Conservation (phyloP, 2,797 vertebrate species). For the Pempheris klunzingeri region DNA sequence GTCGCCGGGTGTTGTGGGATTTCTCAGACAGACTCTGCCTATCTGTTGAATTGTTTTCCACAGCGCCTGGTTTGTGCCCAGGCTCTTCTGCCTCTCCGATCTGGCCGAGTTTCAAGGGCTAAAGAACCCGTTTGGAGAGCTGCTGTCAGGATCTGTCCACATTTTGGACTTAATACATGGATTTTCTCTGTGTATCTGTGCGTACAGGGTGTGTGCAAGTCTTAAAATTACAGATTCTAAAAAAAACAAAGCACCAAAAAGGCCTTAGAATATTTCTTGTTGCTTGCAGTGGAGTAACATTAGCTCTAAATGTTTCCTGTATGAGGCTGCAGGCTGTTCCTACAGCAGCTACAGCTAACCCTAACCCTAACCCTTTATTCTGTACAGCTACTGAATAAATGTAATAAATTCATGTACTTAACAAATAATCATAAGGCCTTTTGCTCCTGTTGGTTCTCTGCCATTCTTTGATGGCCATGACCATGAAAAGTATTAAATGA, state of each 20-base stretch:
- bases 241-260: neutral
- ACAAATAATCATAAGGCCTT: neutral
- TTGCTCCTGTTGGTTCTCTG: neutral
- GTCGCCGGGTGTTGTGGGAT: conserved; percentile 24
- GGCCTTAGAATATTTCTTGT: neutral
- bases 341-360: too few relatives aligned
- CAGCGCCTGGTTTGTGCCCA: conserved; percentile 35
- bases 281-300: neutral
- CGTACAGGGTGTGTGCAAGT: neutral
- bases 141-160: conserved; percentile 21
- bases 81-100: conserved; percentile 37
- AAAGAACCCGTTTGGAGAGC: conserved; percentile 14
- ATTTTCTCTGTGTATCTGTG: neutral
- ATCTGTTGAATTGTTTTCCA: conserved; percentile 65
- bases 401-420: neutral
- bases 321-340: neutral
- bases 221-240: too few relatives aligned
- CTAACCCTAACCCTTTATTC: too few relatives aligned
- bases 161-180: neutral
- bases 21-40: conserved; percentile 56
- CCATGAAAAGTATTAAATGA: neutral
- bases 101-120: conserved; percentile 52
- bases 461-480: neutral
- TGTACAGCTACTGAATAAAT: neutral
- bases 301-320: neutral